Conservation (phyloP, 1,140 invertebrate species). For the Zaprionus capensis region DNA sequence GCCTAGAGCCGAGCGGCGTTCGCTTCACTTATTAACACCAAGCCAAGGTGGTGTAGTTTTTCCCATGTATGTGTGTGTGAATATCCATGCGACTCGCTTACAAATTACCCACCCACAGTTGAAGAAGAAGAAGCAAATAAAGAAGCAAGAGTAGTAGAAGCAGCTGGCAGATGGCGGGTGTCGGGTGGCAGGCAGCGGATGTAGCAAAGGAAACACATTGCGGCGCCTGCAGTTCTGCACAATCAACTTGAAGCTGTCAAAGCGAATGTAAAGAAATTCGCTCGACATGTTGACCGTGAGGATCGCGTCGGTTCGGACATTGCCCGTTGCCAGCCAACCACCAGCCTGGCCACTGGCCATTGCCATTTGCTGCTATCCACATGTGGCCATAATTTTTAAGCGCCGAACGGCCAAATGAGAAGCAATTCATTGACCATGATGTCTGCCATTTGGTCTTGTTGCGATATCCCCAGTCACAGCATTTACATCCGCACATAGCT, state of each 20-base stretch:
- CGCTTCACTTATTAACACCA: conserved; percentile 69
- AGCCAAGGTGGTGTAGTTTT: conserved; percentile 62
- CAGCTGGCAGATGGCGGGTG: background rate
- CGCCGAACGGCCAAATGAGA: conserved; percentile 80
- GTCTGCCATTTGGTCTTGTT: conserved; percentile 60
- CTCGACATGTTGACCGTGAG: conserved; percentile 67
- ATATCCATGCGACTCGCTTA: conserved; percentile 58
- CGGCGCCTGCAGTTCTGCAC: conserved; percentile 57
- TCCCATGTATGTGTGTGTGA: conserved; percentile 16
- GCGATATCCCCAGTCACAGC: conserved; percentile 44
- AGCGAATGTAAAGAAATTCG: conserved; percentile 69
- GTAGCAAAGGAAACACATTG: conserved; percentile 24
- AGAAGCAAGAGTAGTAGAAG: background rate
- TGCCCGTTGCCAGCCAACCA: background rate
- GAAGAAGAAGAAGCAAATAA: conserved; percentile 13
- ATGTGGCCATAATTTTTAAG: conserved; percentile 81
- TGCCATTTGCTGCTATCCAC: conserved; percentile 64
- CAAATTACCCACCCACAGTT: conserved; percentile 60
- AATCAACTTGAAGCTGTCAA: conserved; percentile 65
- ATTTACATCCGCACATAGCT: conserved; percentile 44
- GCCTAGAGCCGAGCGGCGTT: background rate
- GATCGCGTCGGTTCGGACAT: conserved; percentile 19
- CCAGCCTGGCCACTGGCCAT: conserved; percentile 18
- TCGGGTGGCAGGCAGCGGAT: background rate
- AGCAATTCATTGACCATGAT: conserved; percentile 79